Evolutionary conservation across 2,113 vertebrate species (phyloP).

Genomic region (Vireo altiloquus): DNA sequence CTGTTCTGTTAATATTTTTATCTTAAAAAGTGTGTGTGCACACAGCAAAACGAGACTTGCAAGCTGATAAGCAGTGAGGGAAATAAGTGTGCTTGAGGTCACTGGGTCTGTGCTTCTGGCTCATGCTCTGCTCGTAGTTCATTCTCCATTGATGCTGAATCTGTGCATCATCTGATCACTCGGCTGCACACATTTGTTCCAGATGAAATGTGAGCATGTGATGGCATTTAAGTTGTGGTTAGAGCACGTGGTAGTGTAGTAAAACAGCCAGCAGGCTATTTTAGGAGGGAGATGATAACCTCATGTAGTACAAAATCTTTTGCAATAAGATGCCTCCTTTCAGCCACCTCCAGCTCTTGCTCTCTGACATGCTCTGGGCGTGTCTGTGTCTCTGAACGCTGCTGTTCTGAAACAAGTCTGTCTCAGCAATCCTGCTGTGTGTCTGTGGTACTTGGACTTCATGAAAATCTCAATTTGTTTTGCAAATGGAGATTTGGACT

Average conservation of each 20-base stretch:
- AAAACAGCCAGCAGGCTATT: conserved; percentile 26
- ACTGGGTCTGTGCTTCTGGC: not conserved
- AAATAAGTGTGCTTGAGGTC: not conserved
- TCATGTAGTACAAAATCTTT: not conserved
- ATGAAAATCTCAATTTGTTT: not conserved
- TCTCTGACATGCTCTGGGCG: not conserved
- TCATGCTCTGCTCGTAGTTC: not conserved
- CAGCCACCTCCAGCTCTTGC: not conserved
- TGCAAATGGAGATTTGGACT: not conserved
- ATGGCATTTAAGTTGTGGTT: conserved; percentile 2
- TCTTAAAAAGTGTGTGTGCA: not conserved
- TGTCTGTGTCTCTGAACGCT: not conserved
- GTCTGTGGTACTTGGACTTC: not conserved
- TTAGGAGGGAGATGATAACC: conserved; percentile 46
- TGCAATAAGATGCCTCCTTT: not conserved
- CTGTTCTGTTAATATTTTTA: not conserved
- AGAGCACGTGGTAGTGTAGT: conserved; percentile 25
- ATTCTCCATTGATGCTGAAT: not conserved
- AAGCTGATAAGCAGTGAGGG: not conserved
- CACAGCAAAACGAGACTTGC: not conserved
- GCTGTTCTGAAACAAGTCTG: not conserved
- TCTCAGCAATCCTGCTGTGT: not conserved
- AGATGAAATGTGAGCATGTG: conserved; percentile 51
- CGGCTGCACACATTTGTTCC: conserved; percentile 28
- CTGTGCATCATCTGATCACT: conserved; percentile 15